A percentile compares a stretch with the other conserved stretches of the same genome.
Conservation (phyloP, 2,113 vertebrate species). For the Nettapus auritus region DNA sequence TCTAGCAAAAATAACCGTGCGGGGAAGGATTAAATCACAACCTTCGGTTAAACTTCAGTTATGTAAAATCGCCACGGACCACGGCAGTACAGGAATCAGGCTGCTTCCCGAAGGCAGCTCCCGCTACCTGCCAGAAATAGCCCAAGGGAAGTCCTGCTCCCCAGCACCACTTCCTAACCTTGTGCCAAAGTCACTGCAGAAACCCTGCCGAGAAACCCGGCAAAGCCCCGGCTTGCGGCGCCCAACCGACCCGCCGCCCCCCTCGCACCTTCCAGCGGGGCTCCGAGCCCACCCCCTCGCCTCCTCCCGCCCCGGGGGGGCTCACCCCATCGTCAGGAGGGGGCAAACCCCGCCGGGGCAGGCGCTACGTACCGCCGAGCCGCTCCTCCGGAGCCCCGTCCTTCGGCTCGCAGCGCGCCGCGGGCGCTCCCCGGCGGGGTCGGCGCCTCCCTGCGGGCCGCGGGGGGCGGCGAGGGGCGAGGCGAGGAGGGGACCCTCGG, state of each 20-base stretch:
- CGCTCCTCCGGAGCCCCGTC: not conserved
- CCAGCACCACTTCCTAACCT: slow-evolving; percentile 51
- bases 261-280: too few species aligned
- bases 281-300: too few species aligned
- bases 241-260: too few species aligned
- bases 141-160: not conserved
- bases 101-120: not conserved
- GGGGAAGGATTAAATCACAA: not conserved
- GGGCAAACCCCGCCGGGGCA: too few species aligned
- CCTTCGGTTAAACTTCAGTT: not conserved
- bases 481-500: too few species aligned
- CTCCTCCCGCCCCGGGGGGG: too few species aligned
- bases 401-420: not conserved
- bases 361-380: slow-evolving; percentile 3
- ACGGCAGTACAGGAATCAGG: not conserved
- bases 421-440: not conserved
- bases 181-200: slow-evolving; percentile 70
- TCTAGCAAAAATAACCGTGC: not conserved
- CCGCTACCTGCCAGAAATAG: not conserved
- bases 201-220: not conserved
- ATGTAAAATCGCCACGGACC: not conserved
- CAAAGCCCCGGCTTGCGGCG: too few species aligned
- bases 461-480: not conserved
- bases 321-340: slow-evolving; percentile 18
- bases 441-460: not conserved